Evolutionary conservation across 2,113 vertebrate species (phyloP), one percentile per base, ranked within the genome.

Genomic region (Salvelinus alpinus): DNA sequence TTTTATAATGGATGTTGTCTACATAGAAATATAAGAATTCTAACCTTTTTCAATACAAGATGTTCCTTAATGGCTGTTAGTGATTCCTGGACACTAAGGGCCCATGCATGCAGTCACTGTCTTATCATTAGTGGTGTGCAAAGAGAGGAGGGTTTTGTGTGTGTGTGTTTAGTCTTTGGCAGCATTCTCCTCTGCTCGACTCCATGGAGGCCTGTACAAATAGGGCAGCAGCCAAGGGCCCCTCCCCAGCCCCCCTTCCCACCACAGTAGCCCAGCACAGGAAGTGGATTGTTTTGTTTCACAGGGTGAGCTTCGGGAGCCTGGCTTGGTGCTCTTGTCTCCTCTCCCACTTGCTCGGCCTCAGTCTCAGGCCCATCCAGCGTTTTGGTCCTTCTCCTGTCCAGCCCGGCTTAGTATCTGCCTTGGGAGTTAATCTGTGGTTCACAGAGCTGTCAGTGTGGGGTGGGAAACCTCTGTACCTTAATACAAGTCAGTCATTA

Each of bases 221-320:
- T 86, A 81, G 81, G 73, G 20, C 72, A 31, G 74, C 64, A 65
- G 80, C 90, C 81, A 86, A 83, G 82, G 67, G 72, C 78, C 77
- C 87, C 82, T 78, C 82, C 84, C 80, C 34, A 68, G 72, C 75
- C 80, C 71, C 80, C n/a, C 20, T 20, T 11, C 62, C 62, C 62
- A 64, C 22, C 22, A n/a, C 27, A 16, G 18, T 20, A 16, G 16
- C 73, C 38, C 75, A 80, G 84, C 81, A 88, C 80, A 87, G 91
- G 90, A 92, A 91, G 88, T 85, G 77, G 82, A 70, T 83, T 88
- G 87, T 91, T 91, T 87, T 80, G 83, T 87, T 88, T 85, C 82
- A 76, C 80, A 78, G 82, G 54, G 80, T 70, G 70, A 80, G 70
- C 70, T 71, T 82, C 74, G 7, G 77, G 82, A 77, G 4, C 77